These are phyloP conservation scores for Gnatocerus cornutus DNA, from an alignment of 2,888 invertebrate species.

Conservation along the genomic window DNA sequence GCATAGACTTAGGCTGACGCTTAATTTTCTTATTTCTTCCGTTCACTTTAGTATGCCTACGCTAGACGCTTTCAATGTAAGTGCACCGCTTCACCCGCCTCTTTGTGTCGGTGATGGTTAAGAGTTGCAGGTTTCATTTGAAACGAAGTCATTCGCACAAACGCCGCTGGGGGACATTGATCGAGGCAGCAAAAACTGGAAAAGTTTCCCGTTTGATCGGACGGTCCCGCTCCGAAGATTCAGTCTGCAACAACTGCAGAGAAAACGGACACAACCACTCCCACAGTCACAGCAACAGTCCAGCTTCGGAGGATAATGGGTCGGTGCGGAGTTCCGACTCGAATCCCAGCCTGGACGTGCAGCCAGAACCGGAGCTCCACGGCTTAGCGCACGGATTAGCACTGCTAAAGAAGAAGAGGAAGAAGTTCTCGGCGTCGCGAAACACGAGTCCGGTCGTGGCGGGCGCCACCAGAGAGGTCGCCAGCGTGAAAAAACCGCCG, in stretches of 20 bases:
- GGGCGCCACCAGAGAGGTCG: slow-evolving; percentile 57
- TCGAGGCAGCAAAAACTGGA: slow-evolving; percentile 89
- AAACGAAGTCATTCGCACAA: slow-evolving; percentile 79
- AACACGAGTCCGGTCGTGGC: slow-evolving; percentile 76
- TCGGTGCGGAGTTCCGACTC: slow-evolving; percentile 83
- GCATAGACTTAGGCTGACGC: slow-evolving; percentile 33
- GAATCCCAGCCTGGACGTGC: slow-evolving; percentile 77
- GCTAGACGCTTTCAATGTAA: slow-evolving; percentile 51
- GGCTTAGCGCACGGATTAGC: slow-evolving; percentile 78
- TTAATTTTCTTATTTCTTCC: slow-evolving; percentile 30
- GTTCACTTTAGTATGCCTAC: slow-evolving; percentile 46
- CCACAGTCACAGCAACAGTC: slow-evolving; percentile 74
- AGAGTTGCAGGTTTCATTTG: slow-evolving; percentile 67
- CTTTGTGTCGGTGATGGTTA: background rate
- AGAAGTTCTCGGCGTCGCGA: slow-evolving; percentile 87
- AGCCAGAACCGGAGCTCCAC: slow-evolving; percentile 64
- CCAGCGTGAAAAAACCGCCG: slow-evolving; percentile 40
- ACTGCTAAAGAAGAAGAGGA: slow-evolving; percentile 84
- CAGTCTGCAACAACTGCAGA: slow-evolving; percentile 77
- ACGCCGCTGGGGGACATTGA: slow-evolving; percentile 87
- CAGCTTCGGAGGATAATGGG: slow-evolving; percentile 80
- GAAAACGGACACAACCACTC: slow-evolving; percentile 73
- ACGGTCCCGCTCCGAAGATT: slow-evolving; percentile 87
- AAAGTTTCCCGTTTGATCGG: slow-evolving; percentile 87
- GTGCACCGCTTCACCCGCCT: slow-evolving; percentile 9